Percentiles rank a stretch among this genome's conserved stretches.
Evolutionary conservation across 2,113 vertebrate species (phyloP).

Genomic region (Elephas maximus): DNA sequence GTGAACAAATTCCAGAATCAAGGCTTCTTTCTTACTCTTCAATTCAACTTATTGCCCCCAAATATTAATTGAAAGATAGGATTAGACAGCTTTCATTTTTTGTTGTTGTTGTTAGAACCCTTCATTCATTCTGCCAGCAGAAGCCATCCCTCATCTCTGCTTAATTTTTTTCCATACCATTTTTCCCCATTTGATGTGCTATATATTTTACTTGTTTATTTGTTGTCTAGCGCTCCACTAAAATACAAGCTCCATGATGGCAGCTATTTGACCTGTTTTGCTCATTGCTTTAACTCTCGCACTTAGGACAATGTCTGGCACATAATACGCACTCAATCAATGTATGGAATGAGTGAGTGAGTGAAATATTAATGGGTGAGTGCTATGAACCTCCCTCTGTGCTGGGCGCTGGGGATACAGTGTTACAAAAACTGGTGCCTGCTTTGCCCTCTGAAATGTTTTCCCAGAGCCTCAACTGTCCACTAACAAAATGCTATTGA

Average conservation of each 20-base stretch:
- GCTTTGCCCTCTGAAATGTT: not conserved
- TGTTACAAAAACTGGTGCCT: no score
- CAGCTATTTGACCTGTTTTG: constrained; percentile 10
- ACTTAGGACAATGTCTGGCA: constrained; percentile 26
- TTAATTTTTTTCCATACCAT: not conserved
- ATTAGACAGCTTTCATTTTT: not conserved
- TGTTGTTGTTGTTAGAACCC: not conserved
- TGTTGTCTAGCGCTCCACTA: not conserved
- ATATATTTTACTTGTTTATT: constrained; percentile 42
- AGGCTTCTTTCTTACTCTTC: not conserved
- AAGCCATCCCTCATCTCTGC: constrained; percentile 12
- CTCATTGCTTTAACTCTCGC: not conserved
- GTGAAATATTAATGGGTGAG: not conserved
- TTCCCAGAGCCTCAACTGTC: not conserved
- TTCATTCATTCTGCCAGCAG: constrained; percentile 37
- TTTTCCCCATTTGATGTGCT: not conserved
- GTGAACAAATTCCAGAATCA: not conserved
- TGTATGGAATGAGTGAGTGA: not conserved
- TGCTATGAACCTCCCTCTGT: rapidly evolving
- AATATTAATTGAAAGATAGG: not conserved
- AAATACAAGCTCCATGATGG: not conserved
- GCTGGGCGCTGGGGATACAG: not conserved
- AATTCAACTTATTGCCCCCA: not conserved
- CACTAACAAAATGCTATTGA: not conserved
- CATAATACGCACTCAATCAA: not conserved